Evolutionary conservation across 2,113 vertebrate genomes (phyloP).

Genomic region (Erythrocercus mccallii): DNA sequence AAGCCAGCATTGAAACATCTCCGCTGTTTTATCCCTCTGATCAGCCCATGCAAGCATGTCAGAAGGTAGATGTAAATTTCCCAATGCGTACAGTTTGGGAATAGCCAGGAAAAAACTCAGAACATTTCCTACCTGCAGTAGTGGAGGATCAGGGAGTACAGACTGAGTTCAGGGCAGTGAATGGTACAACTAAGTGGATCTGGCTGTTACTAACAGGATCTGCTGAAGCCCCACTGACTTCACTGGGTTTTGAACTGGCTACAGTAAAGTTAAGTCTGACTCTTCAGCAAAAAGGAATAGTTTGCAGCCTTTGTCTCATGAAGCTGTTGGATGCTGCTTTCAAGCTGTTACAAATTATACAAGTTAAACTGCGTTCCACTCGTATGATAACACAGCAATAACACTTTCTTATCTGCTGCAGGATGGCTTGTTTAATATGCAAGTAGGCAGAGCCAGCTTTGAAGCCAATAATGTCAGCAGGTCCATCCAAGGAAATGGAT

Average conservation of each 20-base stretch:
- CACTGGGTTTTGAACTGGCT: background rate
- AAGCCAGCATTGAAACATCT: background rate
- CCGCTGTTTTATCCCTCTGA: background rate
- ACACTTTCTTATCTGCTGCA: background rate
- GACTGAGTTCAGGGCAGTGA: background rate
- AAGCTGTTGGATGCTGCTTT: background rate
- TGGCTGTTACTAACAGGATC: background rate
- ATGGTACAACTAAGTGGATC: background rate
- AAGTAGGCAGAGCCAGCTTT: background rate
- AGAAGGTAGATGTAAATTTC: background rate
- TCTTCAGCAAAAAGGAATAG: background rate
- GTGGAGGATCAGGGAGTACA: background rate
- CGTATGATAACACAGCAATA: background rate
- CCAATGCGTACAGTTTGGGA: background rate
- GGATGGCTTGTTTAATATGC: background rate
- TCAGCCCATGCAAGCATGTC: fast-evolving
- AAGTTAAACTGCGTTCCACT: background rate
- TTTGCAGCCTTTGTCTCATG: background rate
- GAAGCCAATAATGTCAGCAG: background rate
- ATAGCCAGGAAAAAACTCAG: background rate
- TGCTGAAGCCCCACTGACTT: background rate
- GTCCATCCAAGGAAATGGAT: background rate
- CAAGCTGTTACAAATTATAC: background rate
- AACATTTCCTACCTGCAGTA: background rate
- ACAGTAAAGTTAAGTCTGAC: background rate